phyloP scores from a whole-genome alignment of 2,797 vertebrate genomes.

The Corythornis leucogaster region DNA sequence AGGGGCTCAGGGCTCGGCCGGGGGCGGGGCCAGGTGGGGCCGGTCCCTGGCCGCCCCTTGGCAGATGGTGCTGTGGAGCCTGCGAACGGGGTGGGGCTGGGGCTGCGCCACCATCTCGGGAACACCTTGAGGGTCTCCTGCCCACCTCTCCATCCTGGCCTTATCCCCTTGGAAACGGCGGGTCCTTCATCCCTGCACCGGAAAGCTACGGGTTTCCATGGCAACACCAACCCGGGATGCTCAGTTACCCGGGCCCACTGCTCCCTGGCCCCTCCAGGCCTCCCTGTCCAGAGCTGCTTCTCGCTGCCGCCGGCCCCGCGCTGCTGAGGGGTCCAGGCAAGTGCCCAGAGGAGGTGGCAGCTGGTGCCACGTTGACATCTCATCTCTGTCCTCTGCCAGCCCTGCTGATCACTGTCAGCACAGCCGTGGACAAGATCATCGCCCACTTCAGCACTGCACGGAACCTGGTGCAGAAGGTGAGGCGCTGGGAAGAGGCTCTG shows the following conservation, averaged over 20 bases:
- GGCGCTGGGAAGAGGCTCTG: background rate
- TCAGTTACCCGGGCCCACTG: background rate
- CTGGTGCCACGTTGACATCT: rapidly evolving
- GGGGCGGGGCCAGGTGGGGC: background rate
- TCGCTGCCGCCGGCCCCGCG: background rate
- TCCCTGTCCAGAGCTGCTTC: background rate
- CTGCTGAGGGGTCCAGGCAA: background rate
- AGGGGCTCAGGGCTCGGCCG: background rate
- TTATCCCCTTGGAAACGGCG: background rate
- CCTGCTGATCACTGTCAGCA: constrained; percentile 83
- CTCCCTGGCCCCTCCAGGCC: background rate
- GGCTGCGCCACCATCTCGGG: background rate
- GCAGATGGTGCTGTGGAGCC: background rate
- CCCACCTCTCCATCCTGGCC: background rate
- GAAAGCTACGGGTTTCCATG: background rate
- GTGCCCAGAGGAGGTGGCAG: rapidly evolving
- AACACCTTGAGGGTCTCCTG: background rate
- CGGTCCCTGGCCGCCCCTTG: background rate
- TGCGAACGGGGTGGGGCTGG: background rate
- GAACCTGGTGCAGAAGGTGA: constrained; percentile 95
- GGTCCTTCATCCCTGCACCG: background rate
- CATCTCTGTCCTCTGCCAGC: background rate
- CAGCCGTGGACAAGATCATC: constrained; percentile 92
- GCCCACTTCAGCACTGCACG: constrained; percentile 91
- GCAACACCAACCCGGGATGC: background rate